Conservation (phyloP, 2,797 vertebrate genomes). For the Sebastiscus tertius region DNA sequence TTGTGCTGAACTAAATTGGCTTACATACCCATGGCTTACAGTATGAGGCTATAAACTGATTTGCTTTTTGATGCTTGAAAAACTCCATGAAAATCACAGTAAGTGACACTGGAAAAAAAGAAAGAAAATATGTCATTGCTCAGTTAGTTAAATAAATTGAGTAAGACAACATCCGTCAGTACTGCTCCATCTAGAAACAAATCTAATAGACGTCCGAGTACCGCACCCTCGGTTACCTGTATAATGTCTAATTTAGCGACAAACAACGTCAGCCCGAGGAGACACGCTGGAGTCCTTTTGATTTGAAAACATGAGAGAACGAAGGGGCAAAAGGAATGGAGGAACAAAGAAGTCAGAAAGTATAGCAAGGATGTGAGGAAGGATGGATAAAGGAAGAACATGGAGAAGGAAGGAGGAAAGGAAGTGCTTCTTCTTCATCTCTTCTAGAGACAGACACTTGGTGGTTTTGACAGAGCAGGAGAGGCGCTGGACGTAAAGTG, state of each 20-base stretch:
- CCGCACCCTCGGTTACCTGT: constrained; percentile 34
- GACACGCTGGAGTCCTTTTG: constrained; percentile 17
- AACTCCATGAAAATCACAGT: background rate
- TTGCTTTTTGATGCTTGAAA: constrained; percentile 18
- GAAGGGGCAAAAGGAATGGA: background rate
- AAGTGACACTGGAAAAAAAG: background rate
- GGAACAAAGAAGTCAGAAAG: background rate
- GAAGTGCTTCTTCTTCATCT: constrained; percentile 11
- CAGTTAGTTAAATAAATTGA: constrained; percentile 48
- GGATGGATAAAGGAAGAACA: background rate
- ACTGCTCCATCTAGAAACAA: constrained; percentile 33
- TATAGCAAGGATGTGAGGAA: background rate
- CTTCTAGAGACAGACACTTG: constrained; percentile 62
- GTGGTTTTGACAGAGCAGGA: constrained; percentile 74
- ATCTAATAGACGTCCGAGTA: constrained; percentile 39
- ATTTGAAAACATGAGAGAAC: constrained; percentile 6
- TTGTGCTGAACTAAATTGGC: background rate
- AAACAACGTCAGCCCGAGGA: constrained; percentile 37
- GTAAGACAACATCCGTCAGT: constrained; percentile 40
- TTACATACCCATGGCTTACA: background rate
- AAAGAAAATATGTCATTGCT: constrained; percentile 2
- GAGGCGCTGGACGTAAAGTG: constrained; percentile 80
- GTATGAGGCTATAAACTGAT: background rate
- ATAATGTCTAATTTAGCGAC: constrained; percentile 56
- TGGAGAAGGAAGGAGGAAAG: background rate